Evolutionary conservation across 1,140 invertebrate genomes (phyloP).

Genomic region (Drosophila rhopaloa): DNA sequence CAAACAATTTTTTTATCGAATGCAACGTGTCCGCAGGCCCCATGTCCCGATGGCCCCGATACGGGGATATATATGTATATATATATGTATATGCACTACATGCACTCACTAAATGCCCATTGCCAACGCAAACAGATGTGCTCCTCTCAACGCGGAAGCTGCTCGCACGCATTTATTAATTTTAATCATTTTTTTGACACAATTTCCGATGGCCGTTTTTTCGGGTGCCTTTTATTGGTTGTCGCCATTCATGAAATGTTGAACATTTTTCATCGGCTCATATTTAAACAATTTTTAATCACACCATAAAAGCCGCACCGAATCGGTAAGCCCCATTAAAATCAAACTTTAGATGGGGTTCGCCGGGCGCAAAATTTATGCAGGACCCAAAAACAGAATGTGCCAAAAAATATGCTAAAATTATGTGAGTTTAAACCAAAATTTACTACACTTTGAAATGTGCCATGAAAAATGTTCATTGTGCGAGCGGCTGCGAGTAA

Average conservation of each 20-base stretch:
- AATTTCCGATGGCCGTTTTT: constrained; percentile 37
- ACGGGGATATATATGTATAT: constrained; percentile 9
- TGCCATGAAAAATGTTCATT: constrained; percentile 78
- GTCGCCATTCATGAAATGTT: constrained; percentile 41
- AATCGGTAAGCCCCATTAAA: constrained; percentile 45
- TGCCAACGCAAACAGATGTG: constrained; percentile 58
- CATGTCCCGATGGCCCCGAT: constrained; percentile 6
- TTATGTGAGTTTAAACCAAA: constrained; percentile 76
- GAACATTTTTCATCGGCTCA: constrained; percentile 51
- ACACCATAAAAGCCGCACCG: constrained; percentile 55
- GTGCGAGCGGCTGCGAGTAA: constrained; percentile 50
- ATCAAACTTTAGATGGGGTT: constrained; percentile 30
- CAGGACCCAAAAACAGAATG: constrained; percentile 15
- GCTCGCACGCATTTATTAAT: constrained; percentile 74
- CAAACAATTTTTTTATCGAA: constrained; percentile 51
- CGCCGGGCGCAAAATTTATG: constrained; percentile 44
- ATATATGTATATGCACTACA: constrained; percentile 19
- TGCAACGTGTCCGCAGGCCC: constrained; percentile 23
- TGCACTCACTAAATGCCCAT: constrained; percentile 60
- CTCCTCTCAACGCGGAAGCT: constrained; percentile 30
- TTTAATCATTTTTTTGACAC: constrained; percentile 70
- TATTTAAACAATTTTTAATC: constrained; percentile 82
- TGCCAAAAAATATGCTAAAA: constrained; percentile 51
- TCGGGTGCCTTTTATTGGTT: constrained; percentile 17
- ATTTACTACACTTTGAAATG: constrained; percentile 79